A percentile compares a stretch with the other conserved stretches of the same genome.
These are phyloP conservation scores for Tachycineta bicolor DNA, from an alignment of 2,113 vertebrate species.

Conservation along the genomic window DNA sequence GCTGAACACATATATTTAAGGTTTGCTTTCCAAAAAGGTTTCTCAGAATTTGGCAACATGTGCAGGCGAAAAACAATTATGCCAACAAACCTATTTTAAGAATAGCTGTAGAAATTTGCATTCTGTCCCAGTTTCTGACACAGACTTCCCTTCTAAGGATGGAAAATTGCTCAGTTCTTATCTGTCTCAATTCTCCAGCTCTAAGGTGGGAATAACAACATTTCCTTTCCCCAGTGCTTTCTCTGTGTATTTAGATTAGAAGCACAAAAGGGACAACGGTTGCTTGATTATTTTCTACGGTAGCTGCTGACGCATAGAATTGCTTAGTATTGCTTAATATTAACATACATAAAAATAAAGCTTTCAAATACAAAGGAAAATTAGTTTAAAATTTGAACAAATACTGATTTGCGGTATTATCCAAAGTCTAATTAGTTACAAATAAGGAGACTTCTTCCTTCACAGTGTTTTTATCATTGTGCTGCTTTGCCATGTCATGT, in stretches of 20 bases:
- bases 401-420: not conserved
- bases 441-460: not conserved
- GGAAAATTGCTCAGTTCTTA: constrained; percentile 52
- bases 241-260: constrained; percentile 30
- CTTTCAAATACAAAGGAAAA: not conserved
- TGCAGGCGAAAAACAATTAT: not conserved
- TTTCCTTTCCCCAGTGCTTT: constrained; percentile 29
- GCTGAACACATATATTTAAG: not conserved
- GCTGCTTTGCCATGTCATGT: not conserved
- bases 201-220: constrained; percentile 5
- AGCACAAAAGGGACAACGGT: not conserved
- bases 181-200: constrained; percentile 31
- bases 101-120: constrained; percentile 34
- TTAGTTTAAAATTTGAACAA: not conserved
- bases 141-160: constrained; percentile 18
- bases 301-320: not conserved
- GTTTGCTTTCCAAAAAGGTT: not conserved
- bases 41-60: not conserved
- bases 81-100: constrained; percentile 25
- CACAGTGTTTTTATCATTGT: rapidly evolving
- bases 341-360: not conserved
- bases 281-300: not conserved
- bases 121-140: constrained; percentile 40
- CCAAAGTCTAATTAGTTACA: not conserved
- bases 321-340: not conserved